Evolutionary conservation across 2,797 vertebrate species (phyloP).

Genomic region (Rhabdophis nuchalis): DNA sequence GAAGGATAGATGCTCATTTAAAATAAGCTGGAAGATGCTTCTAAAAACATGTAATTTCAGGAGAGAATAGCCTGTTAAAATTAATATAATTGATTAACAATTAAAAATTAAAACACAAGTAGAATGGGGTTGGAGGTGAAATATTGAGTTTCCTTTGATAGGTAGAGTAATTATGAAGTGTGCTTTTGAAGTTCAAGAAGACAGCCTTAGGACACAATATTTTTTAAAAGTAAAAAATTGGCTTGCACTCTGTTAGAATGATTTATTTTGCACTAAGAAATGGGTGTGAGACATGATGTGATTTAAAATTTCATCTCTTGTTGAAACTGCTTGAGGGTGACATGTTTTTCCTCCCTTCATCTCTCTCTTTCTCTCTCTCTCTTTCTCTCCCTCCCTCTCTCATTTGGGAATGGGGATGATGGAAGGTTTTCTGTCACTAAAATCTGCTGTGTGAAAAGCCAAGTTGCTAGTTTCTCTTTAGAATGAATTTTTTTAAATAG

Average conservation of each 20-base stretch:
- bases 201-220: conserved; percentile 88
- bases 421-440: conserved; percentile 55
- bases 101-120: conserved; percentile 85
- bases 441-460: conserved; percentile 60
- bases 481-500: conserved; percentile 50
- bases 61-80: conserved; percentile 71
- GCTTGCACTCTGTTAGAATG: conserved; percentile 86
- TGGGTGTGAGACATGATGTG: conserved; percentile 89
- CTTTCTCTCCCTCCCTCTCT: conserved; percentile 33
- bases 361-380: conserved; percentile 50
- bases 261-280: conserved; percentile 89
- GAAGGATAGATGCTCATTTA: conserved; percentile 58
- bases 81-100: conserved; percentile 79
- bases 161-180: conserved; percentile 86
- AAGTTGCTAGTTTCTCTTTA: conserved; percentile 60
- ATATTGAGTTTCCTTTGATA: conserved; percentile 87
- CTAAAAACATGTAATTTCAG: conserved; percentile 64
- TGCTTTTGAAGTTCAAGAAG: conserved; percentile 87
- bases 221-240: conserved; percentile 80
- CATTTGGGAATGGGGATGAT: conserved; percentile 32
- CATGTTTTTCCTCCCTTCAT: conserved; percentile 55
- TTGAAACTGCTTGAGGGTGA: conserved; percentile 77
- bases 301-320: conserved; percentile 95
- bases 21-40: conserved; percentile 50
- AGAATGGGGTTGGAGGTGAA: conserved; percentile 82